phyloP scores from a whole-genome alignment of 1,140 invertebrate genomes.

The Choristoneura fumiferana region DNA sequence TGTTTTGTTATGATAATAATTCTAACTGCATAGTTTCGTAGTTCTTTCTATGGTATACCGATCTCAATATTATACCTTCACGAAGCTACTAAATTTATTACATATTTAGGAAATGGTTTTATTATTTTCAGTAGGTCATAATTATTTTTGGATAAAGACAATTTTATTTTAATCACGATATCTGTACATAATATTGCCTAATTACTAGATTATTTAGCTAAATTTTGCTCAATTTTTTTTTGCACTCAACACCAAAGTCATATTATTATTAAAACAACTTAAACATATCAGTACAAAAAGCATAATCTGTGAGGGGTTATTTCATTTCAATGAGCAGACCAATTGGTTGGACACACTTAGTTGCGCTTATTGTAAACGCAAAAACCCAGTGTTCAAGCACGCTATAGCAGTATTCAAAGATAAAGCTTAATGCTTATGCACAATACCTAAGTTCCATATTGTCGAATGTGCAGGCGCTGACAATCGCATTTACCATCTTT shows the following conservation, averaged over 20 bases:
- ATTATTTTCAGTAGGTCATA: constrained; percentile 45
- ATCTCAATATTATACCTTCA: constrained; percentile 63
- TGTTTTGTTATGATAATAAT: constrained; percentile 14
- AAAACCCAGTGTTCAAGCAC: too few relatives aligned
- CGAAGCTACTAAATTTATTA: constrained; percentile 71
- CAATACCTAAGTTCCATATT: too few relatives aligned
- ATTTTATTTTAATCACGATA: constrained; percentile 54
- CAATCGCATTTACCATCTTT: too few relatives aligned
- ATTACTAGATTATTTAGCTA: constrained; percentile 72
- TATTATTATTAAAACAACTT: constrained; percentile 59
- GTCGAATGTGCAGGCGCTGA: too few relatives aligned
- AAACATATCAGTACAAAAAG: constrained; percentile 73
- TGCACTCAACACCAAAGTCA: constrained; percentile 76
- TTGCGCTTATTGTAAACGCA: too few relatives aligned
- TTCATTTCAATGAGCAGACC: too few relatives aligned
- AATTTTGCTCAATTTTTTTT: constrained; percentile 76
- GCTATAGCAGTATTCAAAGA: too few relatives aligned
- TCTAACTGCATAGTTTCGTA: constrained; percentile 36
- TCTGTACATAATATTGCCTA: constrained; percentile 63
- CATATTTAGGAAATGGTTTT: constrained; percentile 49
- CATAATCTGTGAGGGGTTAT: constrained; percentile 42
- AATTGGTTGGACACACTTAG: too few relatives aligned
- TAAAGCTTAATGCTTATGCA: too few relatives aligned
- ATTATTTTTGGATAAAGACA: constrained; percentile 65
- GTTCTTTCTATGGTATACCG: constrained; percentile 35